Conservation (phyloP, 2,113 vertebrate genomes). For the Lampris incognitus region DNA sequence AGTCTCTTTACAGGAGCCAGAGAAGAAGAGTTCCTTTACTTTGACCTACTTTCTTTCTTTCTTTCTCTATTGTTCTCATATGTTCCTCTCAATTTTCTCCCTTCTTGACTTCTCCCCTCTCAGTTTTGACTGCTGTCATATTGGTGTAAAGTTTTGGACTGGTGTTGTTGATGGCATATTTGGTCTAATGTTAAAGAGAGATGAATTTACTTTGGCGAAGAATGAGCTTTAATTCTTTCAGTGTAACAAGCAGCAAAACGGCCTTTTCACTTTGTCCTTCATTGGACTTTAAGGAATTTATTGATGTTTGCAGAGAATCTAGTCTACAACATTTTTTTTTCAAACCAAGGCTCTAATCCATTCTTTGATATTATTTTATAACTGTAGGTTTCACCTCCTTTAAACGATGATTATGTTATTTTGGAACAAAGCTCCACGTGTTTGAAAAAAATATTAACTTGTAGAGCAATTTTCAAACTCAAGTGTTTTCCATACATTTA, state of each 20-base stretch:
- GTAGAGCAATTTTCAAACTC: no score
- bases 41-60: background rate
- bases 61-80: background rate
- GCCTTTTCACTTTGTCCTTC: background rate
- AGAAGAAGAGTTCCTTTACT: conserved; percentile 44
- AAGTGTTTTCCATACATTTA: no score
- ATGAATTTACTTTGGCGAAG: conserved; percentile 34
- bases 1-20: conserved; percentile 44
- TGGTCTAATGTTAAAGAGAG: conserved; percentile 31
- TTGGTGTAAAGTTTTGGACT: conserved; percentile 29
- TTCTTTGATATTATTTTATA: no score
- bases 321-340: no score
- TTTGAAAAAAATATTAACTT: no score
- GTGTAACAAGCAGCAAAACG: conserved; percentile 35
- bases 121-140: conserved; percentile 8
- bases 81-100: conserved; percentile 18
- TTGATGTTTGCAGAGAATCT: background rate
- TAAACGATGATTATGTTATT: no score
- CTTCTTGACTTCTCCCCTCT: conserved; percentile 22
- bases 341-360: no score
- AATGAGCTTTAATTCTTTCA: conserved; percentile 34
- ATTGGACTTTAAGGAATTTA: conserved; percentile 4
- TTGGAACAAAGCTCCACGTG: no score
- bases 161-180: background rate
- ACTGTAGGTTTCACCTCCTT: no score